These are phyloP conservation scores for Orthonyx spaldingii DNA, from an alignment of 2,113 vertebrate species.

Conservation along the genomic window DNA sequence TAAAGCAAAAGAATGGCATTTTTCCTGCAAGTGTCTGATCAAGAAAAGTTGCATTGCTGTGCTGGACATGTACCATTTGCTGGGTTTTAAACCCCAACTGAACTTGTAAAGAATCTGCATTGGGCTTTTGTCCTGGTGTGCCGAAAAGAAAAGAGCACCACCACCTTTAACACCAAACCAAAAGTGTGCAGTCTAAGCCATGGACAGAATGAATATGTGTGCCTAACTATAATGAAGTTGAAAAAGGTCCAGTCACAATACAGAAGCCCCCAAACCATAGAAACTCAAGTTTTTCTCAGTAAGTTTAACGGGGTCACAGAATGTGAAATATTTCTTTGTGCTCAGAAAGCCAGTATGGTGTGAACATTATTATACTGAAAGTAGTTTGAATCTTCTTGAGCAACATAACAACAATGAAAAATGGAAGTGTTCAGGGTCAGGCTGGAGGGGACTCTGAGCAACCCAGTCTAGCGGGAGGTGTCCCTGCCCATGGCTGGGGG, in stretches of 20 bases:
- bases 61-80: neutral
- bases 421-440: neutral
- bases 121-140: neutral
- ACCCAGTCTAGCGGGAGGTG: neutral
- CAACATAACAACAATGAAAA: neutral
- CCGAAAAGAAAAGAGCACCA: neutral
- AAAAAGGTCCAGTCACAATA: neutral
- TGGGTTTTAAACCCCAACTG: neutral
- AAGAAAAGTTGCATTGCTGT: neutral
- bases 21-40: constrained; percentile 3
- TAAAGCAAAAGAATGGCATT: constrained; percentile 28
- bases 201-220: neutral
- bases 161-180: neutral
- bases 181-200: neutral
- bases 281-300: neutral
- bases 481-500: neutral
- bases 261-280: neutral
- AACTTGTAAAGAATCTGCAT: neutral
- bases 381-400: neutral
- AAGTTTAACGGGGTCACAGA: neutral
- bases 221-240: neutral
- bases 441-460: neutral
- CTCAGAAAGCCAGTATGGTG: neutral
- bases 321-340: neutral
- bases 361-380: neutral